Evolutionary conservation across 2,888 invertebrate species (phyloP).

Genomic region (Dioctria linearis): DNA sequence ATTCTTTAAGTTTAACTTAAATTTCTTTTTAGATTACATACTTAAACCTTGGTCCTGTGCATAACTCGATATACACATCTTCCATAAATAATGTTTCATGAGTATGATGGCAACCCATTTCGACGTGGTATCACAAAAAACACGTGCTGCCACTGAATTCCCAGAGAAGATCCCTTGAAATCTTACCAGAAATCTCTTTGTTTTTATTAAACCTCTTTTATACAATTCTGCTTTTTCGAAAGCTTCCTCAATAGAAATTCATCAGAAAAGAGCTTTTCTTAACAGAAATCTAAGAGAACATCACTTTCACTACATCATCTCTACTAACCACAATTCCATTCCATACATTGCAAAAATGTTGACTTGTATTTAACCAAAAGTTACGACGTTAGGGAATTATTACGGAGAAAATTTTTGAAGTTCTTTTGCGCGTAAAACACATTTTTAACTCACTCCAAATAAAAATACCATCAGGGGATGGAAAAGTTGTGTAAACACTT

Average conservation of each 20-base stretch:
- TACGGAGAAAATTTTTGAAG: not conserved
- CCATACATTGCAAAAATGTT: too few relatives aligned
- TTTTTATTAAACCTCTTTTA: not conserved
- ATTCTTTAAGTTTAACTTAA: too few relatives aligned
- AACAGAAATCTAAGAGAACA: not conserved
- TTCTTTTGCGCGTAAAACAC: constrained; percentile 19
- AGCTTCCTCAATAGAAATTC: not conserved
- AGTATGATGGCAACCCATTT: too few relatives aligned
- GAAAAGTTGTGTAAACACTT: constrained; percentile 52
- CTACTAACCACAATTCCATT: too few relatives aligned
- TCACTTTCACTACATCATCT: constrained; percentile 3
- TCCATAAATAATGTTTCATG: too few relatives aligned
- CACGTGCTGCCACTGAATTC: constrained; percentile 30
- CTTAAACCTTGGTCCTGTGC: too few relatives aligned
- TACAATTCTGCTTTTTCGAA: constrained; percentile 24
- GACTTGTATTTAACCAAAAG: too few relatives aligned
- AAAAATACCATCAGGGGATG: constrained; percentile 25
- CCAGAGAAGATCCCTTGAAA: not conserved
- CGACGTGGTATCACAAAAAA: not conserved
- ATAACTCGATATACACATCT: too few relatives aligned
- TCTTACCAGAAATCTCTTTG: not conserved
- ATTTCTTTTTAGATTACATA: too few relatives aligned
- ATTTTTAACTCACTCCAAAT: constrained; percentile 29
- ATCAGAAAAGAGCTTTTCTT: not conserved
- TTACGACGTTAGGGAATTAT: not conserved